A percentile compares a stretch with the other conserved stretches of the same genome.
Conservation (phyloP, 1,140 invertebrate genomes). For the Drosophila neocordata region DNA sequence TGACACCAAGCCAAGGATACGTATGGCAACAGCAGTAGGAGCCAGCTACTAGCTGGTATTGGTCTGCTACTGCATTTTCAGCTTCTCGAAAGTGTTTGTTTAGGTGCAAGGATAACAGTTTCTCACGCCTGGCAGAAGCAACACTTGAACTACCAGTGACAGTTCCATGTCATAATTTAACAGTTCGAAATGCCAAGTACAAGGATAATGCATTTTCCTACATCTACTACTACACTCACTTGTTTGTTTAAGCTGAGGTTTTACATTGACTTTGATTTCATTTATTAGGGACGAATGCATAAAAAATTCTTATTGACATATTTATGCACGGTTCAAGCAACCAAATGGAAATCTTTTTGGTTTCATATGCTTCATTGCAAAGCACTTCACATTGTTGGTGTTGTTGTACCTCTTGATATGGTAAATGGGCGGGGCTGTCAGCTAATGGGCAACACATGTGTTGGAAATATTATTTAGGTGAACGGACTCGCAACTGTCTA, state of each 20-base stretch:
- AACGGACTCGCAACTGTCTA: conserved; percentile 18
- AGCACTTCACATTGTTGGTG: conserved; percentile 16
- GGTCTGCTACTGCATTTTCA: conserved; percentile 55
- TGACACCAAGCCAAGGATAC: conserved; percentile 50
- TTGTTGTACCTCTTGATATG: neutral
- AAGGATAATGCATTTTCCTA: conserved; percentile 53
- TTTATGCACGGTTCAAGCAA: conserved; percentile 75
- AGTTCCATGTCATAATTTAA: conserved; percentile 79
- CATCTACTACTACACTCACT: neutral
- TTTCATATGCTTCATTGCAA: conserved; percentile 55
- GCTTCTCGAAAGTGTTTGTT: conserved; percentile 58
- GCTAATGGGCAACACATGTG: conserved; percentile 58
- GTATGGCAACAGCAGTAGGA: conserved; percentile 27
- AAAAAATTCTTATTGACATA: conserved; percentile 71
- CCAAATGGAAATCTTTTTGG: conserved; percentile 59
- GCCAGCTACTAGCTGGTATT: conserved; percentile 13
- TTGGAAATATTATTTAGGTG: neutral
- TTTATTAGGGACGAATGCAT: conserved; percentile 27
- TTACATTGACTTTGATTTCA: conserved; percentile 41
- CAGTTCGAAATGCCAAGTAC: conserved; percentile 55
- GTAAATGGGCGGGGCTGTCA: conserved; percentile 34
- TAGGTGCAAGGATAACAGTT: conserved; percentile 72
- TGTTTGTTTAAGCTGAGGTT: conserved; percentile 66
- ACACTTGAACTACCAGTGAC: conserved; percentile 66
- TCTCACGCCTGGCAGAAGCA: conserved; percentile 63